Base-by-base conservation (phyloP, 2,113 vertebrate species). In the Solea solea region DNA sequence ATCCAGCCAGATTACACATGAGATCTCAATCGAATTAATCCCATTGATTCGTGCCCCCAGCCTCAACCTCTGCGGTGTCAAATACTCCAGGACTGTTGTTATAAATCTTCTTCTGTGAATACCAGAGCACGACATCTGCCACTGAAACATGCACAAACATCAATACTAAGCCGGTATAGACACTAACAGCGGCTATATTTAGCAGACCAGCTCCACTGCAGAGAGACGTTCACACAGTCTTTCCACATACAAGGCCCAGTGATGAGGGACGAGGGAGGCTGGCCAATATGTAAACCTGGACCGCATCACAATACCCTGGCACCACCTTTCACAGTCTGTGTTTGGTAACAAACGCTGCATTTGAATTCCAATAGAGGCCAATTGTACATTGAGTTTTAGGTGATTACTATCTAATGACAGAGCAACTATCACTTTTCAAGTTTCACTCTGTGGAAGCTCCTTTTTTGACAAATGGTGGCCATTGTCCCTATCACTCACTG, bases 301-400 rank as follows among this genome's bases (percentile, higher is more conserved):
- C 82, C 79, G 87, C 86, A 93, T 93, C 76, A 91, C 91, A 93
- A 91, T 90, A 61, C 74, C 69, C 62, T 73, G 83, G 84, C 81
- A 72, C 82, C 64, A 57, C 86, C 88, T 90, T 87, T 84, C 80
- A 78, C 82, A 54, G 78, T 66, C 69, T 49, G 61, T 85, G 88
- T 86, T 89, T 89, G 78, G 64, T 76, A 84, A 91, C 86, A 91
- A 90, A 89, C 78, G 54, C 70, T 15, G 58, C 78, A 84, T 93
- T 91, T 91, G 78, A 86, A 93, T 93, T 83, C 68, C 80, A 88
- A 92, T 90, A 57, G 88, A 76, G 58, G 61, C 75, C 79, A 64
- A 81, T 62, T 64, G 82, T 70, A 66, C 85, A 81, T 75, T 91
- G 70, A 71, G 7, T 67, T 80, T 78, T 79, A 72, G 68, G 72